phyloP scores from a whole-genome alignment of 2,113 vertebrate species.

The Caracal caracal region DNA sequence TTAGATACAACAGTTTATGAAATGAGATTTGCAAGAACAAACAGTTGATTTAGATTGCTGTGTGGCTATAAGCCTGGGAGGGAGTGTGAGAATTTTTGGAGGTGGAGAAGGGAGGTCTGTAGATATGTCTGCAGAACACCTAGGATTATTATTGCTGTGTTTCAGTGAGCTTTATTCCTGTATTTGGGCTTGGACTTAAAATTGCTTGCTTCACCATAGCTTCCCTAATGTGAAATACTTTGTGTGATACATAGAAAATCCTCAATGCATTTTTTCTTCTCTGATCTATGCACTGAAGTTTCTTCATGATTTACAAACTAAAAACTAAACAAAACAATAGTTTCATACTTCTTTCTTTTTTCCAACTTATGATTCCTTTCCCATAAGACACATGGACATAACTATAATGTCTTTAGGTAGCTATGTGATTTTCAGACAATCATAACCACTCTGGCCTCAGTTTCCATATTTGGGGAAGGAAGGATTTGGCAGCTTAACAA shows the following conservation, averaged over 20 bases:
- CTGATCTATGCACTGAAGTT: neutral
- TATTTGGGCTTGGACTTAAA: neutral
- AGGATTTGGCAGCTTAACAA: neutral
- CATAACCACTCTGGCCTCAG: neutral
- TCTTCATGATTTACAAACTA: conserved; percentile 7
- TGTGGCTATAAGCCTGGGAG: neutral
- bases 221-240: neutral
- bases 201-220: neutral
- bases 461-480: conserved; percentile 15
- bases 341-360: neutral
- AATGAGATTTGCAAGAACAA: conserved; percentile 63
- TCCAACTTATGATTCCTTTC: neutral
- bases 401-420: neutral
- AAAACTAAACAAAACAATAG: neutral
- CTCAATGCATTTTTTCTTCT: neutral
- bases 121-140: neutral
- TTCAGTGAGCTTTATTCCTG: neutral
- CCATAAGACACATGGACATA: neutral
- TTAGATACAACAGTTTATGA: conserved; percentile 41
- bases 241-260: neutral
- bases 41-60: neutral
- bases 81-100: neutral
- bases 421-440: neutral
- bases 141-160: neutral
- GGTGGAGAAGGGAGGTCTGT: neutral